phyloP scores from a whole-genome alignment of 1,140 invertebrate species.

The Tachypleus tridentatus region DNA sequence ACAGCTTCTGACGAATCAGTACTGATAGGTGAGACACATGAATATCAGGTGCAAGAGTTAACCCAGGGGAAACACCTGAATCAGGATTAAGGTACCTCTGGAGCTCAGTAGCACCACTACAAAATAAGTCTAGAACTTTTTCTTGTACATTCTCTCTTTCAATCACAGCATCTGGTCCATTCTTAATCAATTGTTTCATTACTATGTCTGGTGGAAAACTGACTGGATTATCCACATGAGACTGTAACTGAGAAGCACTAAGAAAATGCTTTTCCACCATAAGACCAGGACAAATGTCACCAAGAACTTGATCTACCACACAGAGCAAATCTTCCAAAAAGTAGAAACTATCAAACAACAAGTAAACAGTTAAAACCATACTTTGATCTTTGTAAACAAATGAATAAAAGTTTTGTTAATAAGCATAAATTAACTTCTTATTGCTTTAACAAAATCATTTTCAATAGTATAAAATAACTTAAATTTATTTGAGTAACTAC shows the following conservation, averaged over 20 bases:
- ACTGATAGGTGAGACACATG: conserved; percentile 41
- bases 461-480: too few relatives aligned
- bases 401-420: too few relatives aligned
- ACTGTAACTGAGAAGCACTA: conserved; percentile 47
- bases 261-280: conserved; percentile 50
- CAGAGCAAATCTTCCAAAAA: conserved; percentile 61
- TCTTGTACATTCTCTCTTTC: conserved; percentile 46
- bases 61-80: neutral
- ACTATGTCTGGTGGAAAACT: conserved; percentile 49
- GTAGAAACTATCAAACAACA: conserved; percentile 40
- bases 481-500: too few relatives aligned
- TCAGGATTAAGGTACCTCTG: conserved; percentile 25
- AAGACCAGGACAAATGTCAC: conserved; percentile 53
- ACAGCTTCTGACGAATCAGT: conserved; percentile 37
- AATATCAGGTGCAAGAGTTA: conserved; percentile 38
- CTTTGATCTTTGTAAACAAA: too few relatives aligned
- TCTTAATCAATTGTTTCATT: conserved; percentile 43
- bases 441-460: too few relatives aligned
- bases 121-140: conserved; percentile 51
- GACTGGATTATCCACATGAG: conserved; percentile 40
- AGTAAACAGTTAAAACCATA: too few relatives aligned
- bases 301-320: conserved; percentile 48
- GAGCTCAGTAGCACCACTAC: conserved; percentile 47
- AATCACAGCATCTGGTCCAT: conserved; percentile 33
- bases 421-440: too few relatives aligned